Evolutionary conservation across 2,113 vertebrate genomes (phyloP).

Genomic region (Mugil cephalus): DNA sequence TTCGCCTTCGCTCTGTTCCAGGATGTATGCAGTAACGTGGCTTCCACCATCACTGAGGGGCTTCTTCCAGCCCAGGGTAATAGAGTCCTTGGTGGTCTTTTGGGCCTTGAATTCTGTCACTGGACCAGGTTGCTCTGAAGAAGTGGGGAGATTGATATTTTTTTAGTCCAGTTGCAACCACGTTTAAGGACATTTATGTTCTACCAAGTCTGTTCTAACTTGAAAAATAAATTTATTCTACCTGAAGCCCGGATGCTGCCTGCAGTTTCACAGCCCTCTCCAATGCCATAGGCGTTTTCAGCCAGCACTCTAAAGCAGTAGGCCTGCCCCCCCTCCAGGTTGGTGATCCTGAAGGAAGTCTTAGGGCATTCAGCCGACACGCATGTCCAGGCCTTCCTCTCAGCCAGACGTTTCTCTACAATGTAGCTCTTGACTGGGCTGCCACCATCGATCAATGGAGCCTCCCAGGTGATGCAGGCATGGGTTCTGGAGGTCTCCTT

Average conservation of each 20-base stretch:
- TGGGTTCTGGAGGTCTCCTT: constrained; percentile 94
- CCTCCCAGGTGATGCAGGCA: constrained; percentile 93
- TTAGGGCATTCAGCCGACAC: constrained; percentile 93
- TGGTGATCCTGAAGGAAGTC: constrained; percentile 91
- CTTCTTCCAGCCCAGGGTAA: constrained; percentile 94
- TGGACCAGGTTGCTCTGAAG: constrained; percentile 94
- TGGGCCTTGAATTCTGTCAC: constrained; percentile 91
- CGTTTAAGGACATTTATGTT: not conserved
- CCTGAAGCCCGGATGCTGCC: constrained; percentile 95
- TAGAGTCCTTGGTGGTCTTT: constrained; percentile 90
- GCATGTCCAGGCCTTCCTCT: constrained; percentile 98
- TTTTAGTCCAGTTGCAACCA: not conserved
- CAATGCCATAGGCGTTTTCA: constrained; percentile 97
- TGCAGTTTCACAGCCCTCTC: constrained; percentile 94
- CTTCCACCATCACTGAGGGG: constrained; percentile 95
- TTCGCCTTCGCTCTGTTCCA: constrained; percentile 89
- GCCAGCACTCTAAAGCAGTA: constrained; percentile 98
- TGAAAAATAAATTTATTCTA: constrained; percentile 54
- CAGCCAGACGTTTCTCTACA: constrained; percentile 96
- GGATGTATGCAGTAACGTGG: constrained; percentile 89
- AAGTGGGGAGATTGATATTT: not conserved
- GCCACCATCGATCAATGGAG: constrained; percentile 94
- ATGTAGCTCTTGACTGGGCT: constrained; percentile 96
- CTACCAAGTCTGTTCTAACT: no score
- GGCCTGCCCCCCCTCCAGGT: constrained; percentile 93